Evolutionary conservation across 2,113 vertebrate species (phyloP).

Genomic region (Motacilla alba): DNA sequence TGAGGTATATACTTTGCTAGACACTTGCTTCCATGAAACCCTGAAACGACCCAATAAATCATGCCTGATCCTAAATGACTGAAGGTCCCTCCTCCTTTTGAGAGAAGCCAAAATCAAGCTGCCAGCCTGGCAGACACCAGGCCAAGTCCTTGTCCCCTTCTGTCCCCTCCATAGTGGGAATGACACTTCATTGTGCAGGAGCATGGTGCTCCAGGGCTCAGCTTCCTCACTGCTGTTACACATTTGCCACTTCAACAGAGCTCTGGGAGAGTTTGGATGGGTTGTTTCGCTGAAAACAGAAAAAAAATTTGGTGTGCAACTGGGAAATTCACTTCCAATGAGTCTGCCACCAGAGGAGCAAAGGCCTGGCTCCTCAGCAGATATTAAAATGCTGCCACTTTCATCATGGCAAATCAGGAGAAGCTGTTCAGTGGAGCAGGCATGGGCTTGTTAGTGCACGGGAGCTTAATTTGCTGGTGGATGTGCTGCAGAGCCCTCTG

Average conservation of each 20-base stretch:
- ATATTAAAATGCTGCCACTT: background rate
- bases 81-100: background rate
- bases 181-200: background rate
- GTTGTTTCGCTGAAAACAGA: background rate
- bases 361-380: background rate
- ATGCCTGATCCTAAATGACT: background rate
- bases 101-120: background rate
- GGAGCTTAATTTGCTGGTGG: background rate
- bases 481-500: background rate
- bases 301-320: background rate
- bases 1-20: background rate
- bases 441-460: rapidly evolving
- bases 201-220: background rate
- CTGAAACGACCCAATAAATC: background rate
- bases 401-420: background rate
- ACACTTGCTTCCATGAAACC: background rate
- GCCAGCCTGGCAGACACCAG: background rate
- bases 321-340: background rate
- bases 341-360: background rate
- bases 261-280: too few species aligned
- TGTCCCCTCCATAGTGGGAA: background rate
- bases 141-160: background rate
- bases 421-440: background rate
- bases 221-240: background rate
- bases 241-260: background rate